A percentile compares a stretch with the other conserved stretches of the same genome.
phyloP scores from a whole-genome alignment of 1,140 invertebrate species.

The Stegodyphus dumicola region DNA sequence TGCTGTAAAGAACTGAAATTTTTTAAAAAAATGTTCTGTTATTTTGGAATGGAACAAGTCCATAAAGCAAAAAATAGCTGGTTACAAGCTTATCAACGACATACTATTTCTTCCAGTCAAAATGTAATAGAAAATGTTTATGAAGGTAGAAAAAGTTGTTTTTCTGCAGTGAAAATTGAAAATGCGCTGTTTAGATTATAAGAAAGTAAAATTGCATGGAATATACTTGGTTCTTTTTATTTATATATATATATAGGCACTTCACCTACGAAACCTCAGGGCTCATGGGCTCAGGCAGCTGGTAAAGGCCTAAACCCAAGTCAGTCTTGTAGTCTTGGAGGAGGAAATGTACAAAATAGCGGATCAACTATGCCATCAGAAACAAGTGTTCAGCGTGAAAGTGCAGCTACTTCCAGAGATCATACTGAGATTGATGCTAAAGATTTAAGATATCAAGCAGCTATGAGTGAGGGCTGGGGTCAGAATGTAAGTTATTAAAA shows the following conservation, averaged over 20 bases:
- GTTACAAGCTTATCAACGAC: too few species aligned
- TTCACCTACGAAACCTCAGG: constrained; percentile 29
- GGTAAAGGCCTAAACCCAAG: constrained; percentile 67
- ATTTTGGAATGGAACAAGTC: too few species aligned
- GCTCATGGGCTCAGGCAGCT: constrained; percentile 70
- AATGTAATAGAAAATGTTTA: too few species aligned
- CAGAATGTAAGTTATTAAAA: constrained; percentile 48
- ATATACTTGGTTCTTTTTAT: not conserved
- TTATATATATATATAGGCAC: constrained; percentile 5
- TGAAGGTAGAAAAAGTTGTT: too few species aligned
- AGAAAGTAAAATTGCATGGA: too few species aligned
- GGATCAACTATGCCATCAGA: not conserved
- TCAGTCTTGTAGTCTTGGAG: not conserved
- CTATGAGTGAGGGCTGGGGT: constrained; percentile 63
- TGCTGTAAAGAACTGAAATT: too few species aligned
- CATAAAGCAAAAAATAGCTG: too few species aligned
- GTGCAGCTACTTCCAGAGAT: constrained; percentile 2
- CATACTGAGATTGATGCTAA: constrained; percentile 30
- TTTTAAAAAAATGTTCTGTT: too few species aligned
- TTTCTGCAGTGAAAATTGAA: too few species aligned
- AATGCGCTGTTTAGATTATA: too few species aligned
- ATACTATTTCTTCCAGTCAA: too few species aligned
- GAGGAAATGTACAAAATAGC: not conserved
- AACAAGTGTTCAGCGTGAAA: not conserved
- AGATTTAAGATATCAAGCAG: constrained; percentile 48